Evolutionary conservation across 2,888 invertebrate genomes (phyloP), one percentile per base, ranked within the genome.

Genomic region (Leptinotarsa rubiginosa): DNA sequence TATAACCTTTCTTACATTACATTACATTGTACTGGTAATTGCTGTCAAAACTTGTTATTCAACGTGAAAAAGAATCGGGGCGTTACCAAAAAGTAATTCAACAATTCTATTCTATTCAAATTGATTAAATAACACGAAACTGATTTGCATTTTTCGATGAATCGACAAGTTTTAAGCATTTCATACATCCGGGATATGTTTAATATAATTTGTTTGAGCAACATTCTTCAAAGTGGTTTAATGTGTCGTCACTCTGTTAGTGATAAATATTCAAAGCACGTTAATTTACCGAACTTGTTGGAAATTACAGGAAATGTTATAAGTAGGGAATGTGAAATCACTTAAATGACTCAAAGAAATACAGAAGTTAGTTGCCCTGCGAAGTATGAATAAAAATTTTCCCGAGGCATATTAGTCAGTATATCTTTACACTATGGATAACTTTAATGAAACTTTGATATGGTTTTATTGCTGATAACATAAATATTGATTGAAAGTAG

Each of bases 151-250:
- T 77, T 69, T 70, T 75, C 70, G 65, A 69, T 31, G 73, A 69
- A 72, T 65, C 47, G 70, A 79, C 80, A 80, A 25, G 77, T 59
- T 79, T 80, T 69, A 68, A 75, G 79, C 80, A 79, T 80, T 79
- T 78, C 59, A 73, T 73, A 70, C 79, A 78, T 80, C 80, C 80
- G 78, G 80, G 70, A 70, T 74, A 69, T 66, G 31, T 71, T 73
- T 68, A 49, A 52, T 70, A 65, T 66, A 65, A 62, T 56, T 52
- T 65, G 62, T 50, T 68, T 67, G 69, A 70, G 68, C 74, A 73
- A 73, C 76, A 75, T 78, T 75, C 74, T 73, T 69, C 59, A 74
- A 78, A 77, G 78, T 78, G 77, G 76, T 77, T 78, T 75, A 62
- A 69, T 74, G 31, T 78, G 77, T 78, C 72, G 50, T 65, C 67